Evolutionary conservation across 2,113 vertebrate species (phyloP).

Genomic region (Hirundichthys speculiger): DNA sequence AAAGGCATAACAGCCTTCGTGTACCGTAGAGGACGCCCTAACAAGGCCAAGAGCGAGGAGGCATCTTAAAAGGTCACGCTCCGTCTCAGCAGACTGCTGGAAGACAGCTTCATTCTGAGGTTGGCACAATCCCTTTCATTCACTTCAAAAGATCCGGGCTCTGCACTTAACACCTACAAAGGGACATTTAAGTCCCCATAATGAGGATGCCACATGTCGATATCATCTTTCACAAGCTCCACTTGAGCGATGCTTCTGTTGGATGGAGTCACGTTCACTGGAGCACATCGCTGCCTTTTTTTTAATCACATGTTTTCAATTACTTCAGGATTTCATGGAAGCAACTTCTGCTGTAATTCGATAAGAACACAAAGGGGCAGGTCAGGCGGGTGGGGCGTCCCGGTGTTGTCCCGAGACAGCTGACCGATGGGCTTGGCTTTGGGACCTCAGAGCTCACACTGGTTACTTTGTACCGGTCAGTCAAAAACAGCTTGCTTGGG

Average conservation of each 20-base stretch:
- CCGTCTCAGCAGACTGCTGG: slow-evolving; percentile 36
- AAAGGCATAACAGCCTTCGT: neutral
- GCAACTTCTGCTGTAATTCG: slow-evolving; percentile 71
- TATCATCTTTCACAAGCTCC: slow-evolving; percentile 61
- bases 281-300: slow-evolving; percentile 48
- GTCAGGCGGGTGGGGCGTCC: slow-evolving; percentile 28
- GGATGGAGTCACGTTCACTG: slow-evolving; percentile 55
- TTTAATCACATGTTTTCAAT: slow-evolving; percentile 73
- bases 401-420: slow-evolving; percentile 66
- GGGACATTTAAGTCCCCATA: slow-evolving; percentile 44
- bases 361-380: slow-evolving; percentile 66
- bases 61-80: slow-evolving; percentile 40
- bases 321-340: slow-evolving; percentile 47
- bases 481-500: slow-evolving; percentile 54
- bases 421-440: slow-evolving; percentile 75
- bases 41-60: slow-evolving; percentile 36
- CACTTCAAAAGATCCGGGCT: slow-evolving; percentile 21
- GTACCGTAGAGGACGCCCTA: neutral
- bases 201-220: slow-evolving; percentile 63
- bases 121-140: slow-evolving; percentile 45
- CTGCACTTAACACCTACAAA: slow-evolving; percentile 53
- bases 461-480: slow-evolving; percentile 77
- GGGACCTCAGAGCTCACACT: slow-evolving; percentile 47
- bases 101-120: slow-evolving; percentile 58
- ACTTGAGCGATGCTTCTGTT: slow-evolving; percentile 41